Conservation (phyloP, 2,888 invertebrate species). For the Chaetogeoica ovagalla region DNA sequence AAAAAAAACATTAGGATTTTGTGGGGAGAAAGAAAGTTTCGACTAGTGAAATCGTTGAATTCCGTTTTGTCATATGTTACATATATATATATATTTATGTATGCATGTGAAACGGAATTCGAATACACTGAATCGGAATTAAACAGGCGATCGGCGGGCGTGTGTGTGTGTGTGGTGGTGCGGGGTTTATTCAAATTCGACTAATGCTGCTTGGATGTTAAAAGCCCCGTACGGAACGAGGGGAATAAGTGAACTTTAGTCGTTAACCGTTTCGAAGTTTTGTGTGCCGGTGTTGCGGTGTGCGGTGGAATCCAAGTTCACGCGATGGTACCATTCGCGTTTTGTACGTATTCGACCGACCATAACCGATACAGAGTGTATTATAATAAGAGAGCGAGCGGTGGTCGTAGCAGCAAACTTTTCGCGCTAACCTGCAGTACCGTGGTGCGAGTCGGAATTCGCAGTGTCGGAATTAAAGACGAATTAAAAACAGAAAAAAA, state of each 20-base stretch:
- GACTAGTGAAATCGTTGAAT: too few species aligned
- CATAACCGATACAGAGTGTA: not conserved
- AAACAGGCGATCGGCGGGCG: not conserved
- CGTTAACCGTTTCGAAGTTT: slow-evolving; percentile 40
- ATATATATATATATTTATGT: too few species aligned
- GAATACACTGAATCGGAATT: slow-evolving; percentile 32
- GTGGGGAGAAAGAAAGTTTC: too few species aligned
- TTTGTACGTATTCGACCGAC: slow-evolving; percentile 13
- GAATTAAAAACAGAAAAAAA: too few species aligned
- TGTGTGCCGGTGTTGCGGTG: slow-evolving; percentile 1
- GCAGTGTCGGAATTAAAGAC: too few species aligned
- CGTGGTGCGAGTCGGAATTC: too few species aligned
- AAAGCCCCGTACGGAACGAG: slow-evolving; percentile 1
- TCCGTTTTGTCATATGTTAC: too few species aligned
- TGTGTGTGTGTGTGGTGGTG: not conserved
- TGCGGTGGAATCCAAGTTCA: slow-evolving; percentile 35
- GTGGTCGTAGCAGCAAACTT: not conserved
- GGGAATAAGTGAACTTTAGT: slow-evolving; percentile 34
- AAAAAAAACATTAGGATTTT: too few species aligned
- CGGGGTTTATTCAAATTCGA: slow-evolving; percentile 40
- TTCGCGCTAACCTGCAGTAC: not conserved
- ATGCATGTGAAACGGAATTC: not conserved
- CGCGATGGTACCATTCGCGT: slow-evolving; percentile 22
- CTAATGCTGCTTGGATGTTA: slow-evolving; percentile 26
- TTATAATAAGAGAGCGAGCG: not conserved